Base-by-base conservation (phyloP, 2,888 invertebrate species). In the Andrena hattorfiana region DNA sequence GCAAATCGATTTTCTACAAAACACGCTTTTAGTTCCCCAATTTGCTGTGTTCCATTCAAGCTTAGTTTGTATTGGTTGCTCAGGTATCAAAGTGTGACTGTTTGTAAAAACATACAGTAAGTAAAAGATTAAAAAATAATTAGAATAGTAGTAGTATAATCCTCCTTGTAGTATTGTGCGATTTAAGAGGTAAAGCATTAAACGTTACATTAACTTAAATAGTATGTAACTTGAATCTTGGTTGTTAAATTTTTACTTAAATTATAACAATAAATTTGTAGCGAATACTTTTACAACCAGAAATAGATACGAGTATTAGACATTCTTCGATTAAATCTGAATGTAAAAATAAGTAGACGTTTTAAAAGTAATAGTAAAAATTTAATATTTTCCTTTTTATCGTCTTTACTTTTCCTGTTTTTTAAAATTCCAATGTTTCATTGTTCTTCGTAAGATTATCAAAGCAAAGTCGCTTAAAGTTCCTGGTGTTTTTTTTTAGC, bases 51-150 rank as follows among this genome's bases (percentile, higher is more conserved):
- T 60, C 20, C 20, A n/a, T 54, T 42, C 48, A n/a, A 62, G n/a
- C 20, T 32, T 10, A 32, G 30, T 42, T 60, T 66, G 26, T 16
- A 35, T 42, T 54, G 32, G 16, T 28, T 16, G 26, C 10, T 20
- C 2, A 23, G 5, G 35, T 49, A 49, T 23, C 28, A 26, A 68
- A n/a, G 23, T 35, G 49, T 3, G 6, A n/a, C 10, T 68, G 5
- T 49, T 59, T 10, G 32, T 16, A 60, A 68, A 60, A 49, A 32
- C 49, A 32, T 1, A 32, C 60, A 13, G 48, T 48, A 74, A 6
- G 49, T 8, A 35, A 35, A 23, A n/a, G 0, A 48, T 49, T 20
- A 35, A 3, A n/a, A 8, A 56, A 20, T 54, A 13, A 28, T 32
- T 51, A 8, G 13, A 23, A 49, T 10, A 62, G 2, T 16, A 16